phyloP scores from a whole-genome alignment of 2,797 vertebrate genomes.

The Anguilla megastoma region DNA sequence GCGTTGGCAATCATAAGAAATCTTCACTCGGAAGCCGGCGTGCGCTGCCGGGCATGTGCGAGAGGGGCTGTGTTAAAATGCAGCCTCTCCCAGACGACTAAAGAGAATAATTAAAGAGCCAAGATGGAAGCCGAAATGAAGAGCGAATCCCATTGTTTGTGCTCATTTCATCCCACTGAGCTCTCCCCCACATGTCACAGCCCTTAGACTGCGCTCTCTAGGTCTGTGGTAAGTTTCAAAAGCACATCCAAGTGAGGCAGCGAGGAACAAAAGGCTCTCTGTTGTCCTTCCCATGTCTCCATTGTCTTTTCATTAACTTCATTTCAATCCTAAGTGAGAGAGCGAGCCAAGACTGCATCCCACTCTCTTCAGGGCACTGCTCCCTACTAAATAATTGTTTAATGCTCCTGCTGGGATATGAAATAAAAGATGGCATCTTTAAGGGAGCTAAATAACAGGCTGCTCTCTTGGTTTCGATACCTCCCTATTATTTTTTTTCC shows the following conservation, averaged over 20 bases:
- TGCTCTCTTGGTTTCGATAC: slow-evolving; percentile 60
- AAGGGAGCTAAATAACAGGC: slow-evolving; percentile 72
- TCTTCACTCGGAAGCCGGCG: slow-evolving; percentile 73
- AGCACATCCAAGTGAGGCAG: slow-evolving; percentile 67
- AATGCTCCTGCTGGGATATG: slow-evolving; percentile 71
- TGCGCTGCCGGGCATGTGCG: slow-evolving; percentile 70
- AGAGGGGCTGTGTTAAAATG: slow-evolving; percentile 70
- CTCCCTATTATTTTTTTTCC: slow-evolving; percentile 31
- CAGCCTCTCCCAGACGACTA: slow-evolving; percentile 72
- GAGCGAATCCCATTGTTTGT: slow-evolving; percentile 77
- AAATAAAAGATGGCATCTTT: slow-evolving; percentile 80
- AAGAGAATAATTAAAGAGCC: slow-evolving; percentile 82
- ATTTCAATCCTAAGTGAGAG: slow-evolving; percentile 63
- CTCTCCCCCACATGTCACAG: slow-evolving; percentile 61
- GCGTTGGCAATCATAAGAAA: slow-evolving; percentile 79
- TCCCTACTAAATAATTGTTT: slow-evolving; percentile 86
- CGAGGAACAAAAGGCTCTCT: slow-evolving; percentile 69
- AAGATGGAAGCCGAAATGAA: slow-evolving; percentile 74
- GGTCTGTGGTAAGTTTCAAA: slow-evolving; percentile 68
- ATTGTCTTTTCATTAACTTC: slow-evolving; percentile 77
- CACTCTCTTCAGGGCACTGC: slow-evolving; percentile 70
- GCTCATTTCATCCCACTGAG: slow-evolving; percentile 73
- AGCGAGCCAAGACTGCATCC: slow-evolving; percentile 72
- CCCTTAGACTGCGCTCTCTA: slow-evolving; percentile 45
- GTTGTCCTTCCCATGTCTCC: slow-evolving; percentile 71